Percentiles rank a stretch among this genome's conserved stretches.
These are phyloP conservation scores for Pygocentrus nattereri DNA, from an alignment of 2,797 vertebrate species.

Conservation along the genomic window DNA sequence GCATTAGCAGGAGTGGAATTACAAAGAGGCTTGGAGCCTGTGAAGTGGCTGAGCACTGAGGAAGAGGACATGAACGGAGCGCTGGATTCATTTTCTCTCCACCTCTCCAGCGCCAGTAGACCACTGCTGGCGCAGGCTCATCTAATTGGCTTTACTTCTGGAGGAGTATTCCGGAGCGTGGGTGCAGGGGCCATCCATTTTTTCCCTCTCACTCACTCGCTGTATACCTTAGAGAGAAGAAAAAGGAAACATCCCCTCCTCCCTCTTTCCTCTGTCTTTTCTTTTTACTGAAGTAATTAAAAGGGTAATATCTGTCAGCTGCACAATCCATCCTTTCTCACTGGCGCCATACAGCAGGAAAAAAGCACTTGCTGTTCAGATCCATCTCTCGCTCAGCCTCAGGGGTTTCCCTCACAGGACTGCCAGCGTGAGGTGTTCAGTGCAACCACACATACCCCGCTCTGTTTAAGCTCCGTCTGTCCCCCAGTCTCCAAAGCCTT, in stretches of 20 bases:
- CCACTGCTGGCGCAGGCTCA: constrained; percentile 17
- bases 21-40: not conserved
- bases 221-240: constrained; percentile 20
- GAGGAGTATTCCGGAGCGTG: constrained; percentile 30
- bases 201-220: not conserved
- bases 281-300: constrained; percentile 39
- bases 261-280: not conserved
- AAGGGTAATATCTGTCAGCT: constrained; percentile 42
- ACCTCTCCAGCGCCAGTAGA: constrained; percentile 19
- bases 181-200: not conserved
- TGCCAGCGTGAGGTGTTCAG: constrained; percentile 6
- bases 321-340: constrained; percentile 19
- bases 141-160: constrained; percentile 47
- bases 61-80: constrained; percentile 17
- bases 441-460: not conserved
- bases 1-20: constrained; percentile 15
- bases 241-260: not conserved
- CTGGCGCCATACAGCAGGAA: not conserved
- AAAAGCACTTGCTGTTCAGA: not conserved
- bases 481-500: not conserved
- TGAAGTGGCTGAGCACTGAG: constrained; percentile 18
- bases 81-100: constrained; percentile 26
- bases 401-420: constrained; percentile 14
- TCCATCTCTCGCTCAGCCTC: constrained; percentile 17
- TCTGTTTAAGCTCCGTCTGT: constrained; percentile 26